These are phyloP conservation scores for Mus pahari DNA, from an alignment of 2,113 vertebrate species.

Conservation along the genomic window DNA sequence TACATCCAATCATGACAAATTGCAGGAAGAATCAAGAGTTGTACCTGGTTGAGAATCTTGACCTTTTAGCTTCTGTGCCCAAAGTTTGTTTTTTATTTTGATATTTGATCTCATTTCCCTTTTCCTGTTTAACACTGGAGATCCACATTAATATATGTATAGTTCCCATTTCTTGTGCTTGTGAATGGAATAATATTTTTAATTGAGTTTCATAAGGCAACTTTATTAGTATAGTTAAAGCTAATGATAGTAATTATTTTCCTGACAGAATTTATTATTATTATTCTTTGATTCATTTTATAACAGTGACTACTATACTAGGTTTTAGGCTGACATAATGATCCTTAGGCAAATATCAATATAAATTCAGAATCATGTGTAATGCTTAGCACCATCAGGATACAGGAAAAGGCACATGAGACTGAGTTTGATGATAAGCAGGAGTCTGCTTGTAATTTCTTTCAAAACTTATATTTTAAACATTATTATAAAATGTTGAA, in stretches of 20 bases:
- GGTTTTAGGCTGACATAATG: slow-evolving; percentile 53
- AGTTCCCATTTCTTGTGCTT: fast-evolving
- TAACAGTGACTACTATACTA: background rate
- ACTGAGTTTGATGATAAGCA: background rate
- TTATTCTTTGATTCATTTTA: slow-evolving; percentile 60
- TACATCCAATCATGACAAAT: background rate
- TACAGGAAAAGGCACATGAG: slow-evolving; percentile 19
- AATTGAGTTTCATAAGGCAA: slow-evolving; percentile 19
- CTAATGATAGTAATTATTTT: slow-evolving; percentile 1
- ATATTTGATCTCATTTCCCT: background rate
- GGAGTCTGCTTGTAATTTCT: slow-evolving; percentile 20
- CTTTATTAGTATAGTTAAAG: background rate
- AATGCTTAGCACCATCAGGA: background rate
- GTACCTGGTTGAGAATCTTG: background rate
- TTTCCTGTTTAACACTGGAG: background rate
- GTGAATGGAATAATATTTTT: background rate
- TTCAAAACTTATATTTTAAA: background rate
- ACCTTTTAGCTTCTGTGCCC: background rate
- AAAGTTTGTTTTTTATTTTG: background rate
- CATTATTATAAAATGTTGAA: background rate
- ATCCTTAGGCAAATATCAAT: slow-evolving; percentile 31
- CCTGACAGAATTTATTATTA: background rate
- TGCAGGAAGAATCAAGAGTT: background rate
- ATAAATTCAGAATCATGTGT: background rate
- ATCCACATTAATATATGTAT: background rate